Conservation (phyloP, 2,113 vertebrate species). For the Gavialis gangeticus region DNA sequence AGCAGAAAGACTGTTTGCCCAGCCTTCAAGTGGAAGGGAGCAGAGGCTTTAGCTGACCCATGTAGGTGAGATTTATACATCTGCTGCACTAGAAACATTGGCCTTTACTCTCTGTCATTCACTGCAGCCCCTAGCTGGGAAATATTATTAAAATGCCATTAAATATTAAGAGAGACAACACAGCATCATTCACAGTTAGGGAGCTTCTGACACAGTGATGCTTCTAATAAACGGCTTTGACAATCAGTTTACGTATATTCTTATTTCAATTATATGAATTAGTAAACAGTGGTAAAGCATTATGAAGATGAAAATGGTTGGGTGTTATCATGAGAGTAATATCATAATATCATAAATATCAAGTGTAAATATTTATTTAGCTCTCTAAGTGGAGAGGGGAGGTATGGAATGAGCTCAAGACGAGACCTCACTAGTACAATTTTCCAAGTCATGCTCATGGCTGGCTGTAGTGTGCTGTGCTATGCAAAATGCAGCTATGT, state of each 20-base stretch:
- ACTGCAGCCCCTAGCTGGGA: conserved; percentile 40
- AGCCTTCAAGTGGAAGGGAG: not conserved
- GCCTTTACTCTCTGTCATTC: conserved; percentile 37
- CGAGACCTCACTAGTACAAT: not conserved
- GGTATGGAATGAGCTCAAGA: not conserved
- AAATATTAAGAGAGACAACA: conserved; percentile 68
- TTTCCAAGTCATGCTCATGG: conserved; percentile 10
- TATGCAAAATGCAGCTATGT: not conserved
- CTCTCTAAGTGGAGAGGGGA: not conserved
- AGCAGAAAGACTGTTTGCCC: not conserved
- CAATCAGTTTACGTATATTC: conserved; percentile 71
- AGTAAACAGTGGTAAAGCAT: not conserved
- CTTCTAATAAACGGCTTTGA: conserved; percentile 68
- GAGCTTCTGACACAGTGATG: conserved; percentile 70
- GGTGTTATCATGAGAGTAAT: conserved; percentile 30
- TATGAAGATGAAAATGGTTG: not conserved
- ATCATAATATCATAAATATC: too few species aligned
- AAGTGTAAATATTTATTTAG: conserved; percentile 51
- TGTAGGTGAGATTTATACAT: not conserved
- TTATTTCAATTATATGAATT: conserved; percentile 66
- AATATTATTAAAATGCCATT: conserved; percentile 70
- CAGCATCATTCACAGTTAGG: conserved; percentile 58
- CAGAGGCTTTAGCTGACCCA: not conserved
- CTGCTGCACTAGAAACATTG: not conserved
- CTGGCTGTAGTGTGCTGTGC: not conserved